Conservation (phyloP, 2,888 invertebrate species). For the Lacanobia wlatinum region DNA sequence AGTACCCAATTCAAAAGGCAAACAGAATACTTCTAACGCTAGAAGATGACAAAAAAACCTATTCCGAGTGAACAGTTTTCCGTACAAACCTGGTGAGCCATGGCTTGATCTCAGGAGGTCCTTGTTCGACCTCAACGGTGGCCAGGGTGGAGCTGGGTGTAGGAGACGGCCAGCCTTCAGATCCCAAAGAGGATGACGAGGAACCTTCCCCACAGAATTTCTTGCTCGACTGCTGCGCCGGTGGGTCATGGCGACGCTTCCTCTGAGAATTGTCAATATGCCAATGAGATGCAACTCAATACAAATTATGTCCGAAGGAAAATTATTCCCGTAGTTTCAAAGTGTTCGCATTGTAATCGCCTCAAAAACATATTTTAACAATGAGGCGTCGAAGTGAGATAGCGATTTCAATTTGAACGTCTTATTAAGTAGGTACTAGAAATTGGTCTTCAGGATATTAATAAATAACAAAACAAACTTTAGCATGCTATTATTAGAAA, state of each 20-base stretch:
- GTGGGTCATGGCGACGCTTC: conserved; percentile 83
- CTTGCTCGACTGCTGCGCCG: conserved; percentile 80
- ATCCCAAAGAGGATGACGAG: conserved; percentile 59
- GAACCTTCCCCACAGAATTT: conserved; percentile 83
- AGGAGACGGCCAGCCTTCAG: conserved; percentile 70
- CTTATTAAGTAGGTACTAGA: not conserved
- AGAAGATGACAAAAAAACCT: not conserved
- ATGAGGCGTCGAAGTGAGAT: not conserved
- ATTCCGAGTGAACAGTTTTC: not conserved
- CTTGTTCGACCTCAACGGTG: conserved; percentile 60
- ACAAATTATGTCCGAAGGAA: not conserved
- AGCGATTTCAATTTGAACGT: not conserved
- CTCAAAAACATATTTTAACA: not conserved
- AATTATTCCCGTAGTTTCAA: not conserved
- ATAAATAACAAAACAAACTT: not conserved
- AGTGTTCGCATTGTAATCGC: not conserved
- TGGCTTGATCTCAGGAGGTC: conserved; percentile 82
- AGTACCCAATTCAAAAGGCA: not conserved
- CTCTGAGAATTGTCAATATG: conserved; percentile 72
- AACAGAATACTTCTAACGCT: not conserved
- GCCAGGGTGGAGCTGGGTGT: conserved; percentile 63
- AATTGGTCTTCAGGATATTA: not conserved
- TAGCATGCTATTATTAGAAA: not conserved
- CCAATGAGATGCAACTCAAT: conserved; percentile 8
- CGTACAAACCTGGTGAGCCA: conserved; percentile 82